Evolutionary conservation across 2,113 vertebrate genomes (phyloP).

Genomic region (Platysternon megacephalum): DNA sequence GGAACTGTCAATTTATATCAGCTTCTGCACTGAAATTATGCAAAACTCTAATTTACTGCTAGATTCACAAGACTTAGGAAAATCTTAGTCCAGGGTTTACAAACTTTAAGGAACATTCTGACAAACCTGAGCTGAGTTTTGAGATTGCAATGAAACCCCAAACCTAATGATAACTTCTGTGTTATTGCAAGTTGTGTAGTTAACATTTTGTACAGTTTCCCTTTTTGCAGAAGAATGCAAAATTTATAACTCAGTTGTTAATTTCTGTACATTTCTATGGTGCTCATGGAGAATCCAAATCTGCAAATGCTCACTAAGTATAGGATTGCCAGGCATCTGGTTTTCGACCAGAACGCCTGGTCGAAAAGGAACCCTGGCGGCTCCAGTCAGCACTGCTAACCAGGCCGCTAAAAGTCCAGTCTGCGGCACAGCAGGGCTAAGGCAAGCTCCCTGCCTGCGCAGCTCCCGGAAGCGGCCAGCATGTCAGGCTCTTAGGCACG

Average conservation of each 20-base stretch:
- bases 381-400: too few species aligned
- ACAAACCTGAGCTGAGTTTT: background rate
- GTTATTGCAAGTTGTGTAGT: background rate
- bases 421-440: too few species aligned
- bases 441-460: too few species aligned
- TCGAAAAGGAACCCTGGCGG: too few species aligned
- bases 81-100: rapidly evolving
- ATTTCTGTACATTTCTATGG: background rate
- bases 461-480: too few species aligned
- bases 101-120: background rate
- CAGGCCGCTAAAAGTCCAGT: too few species aligned
- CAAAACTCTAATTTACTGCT: background rate
- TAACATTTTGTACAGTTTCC: background rate
- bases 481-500: too few species aligned
- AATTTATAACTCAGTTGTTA: background rate
- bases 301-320: background rate
- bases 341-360: too few species aligned
- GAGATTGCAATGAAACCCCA: background rate
- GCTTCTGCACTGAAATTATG: background rate
- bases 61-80: background rate
- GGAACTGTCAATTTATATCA: background rate
- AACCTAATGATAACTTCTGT: background rate
- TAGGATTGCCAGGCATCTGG: background rate
- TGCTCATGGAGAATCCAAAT: background rate
- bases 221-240: background rate